Evolutionary conservation across 1,140 invertebrate species (phyloP).

Genomic region (Megathymus violae): DNA sequence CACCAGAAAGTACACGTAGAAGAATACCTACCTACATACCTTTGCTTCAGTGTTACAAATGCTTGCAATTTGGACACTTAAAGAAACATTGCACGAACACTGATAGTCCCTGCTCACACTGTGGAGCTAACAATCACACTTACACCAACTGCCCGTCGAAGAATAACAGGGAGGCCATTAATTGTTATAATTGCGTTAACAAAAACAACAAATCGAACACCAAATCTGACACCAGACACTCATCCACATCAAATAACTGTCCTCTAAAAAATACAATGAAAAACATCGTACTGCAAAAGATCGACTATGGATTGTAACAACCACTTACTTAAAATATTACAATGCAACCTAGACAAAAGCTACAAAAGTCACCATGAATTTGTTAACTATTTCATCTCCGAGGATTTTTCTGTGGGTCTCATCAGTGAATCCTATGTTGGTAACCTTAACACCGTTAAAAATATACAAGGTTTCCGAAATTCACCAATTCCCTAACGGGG

Average conservation of each 20-base stretch:
- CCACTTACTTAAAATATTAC: conserved; percentile 9
- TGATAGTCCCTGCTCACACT: conserved; percentile 12
- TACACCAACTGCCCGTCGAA: conserved; percentile 4
- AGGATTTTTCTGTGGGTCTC: neutral
- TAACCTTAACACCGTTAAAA: neutral
- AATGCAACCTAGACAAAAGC: conserved; percentile 15
- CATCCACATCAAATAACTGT: conserved; percentile 27
- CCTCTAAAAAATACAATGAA: conserved; percentile 11
- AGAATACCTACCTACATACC: conserved; percentile 36
- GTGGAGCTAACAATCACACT: neutral
- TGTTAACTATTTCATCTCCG: neutral
- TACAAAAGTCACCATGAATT: conserved; percentile 15
- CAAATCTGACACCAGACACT: conserved; percentile 7
- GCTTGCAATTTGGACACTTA: conserved; percentile 34
- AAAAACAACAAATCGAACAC: conserved; percentile 2
- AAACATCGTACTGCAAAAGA: conserved; percentile 4
- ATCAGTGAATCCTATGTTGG: conserved; percentile 27
- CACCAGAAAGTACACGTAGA: conserved; percentile 36
- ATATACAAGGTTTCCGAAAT: conserved; percentile 5
- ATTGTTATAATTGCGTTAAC: conserved; percentile 20
- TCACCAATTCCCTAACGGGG: neutral
- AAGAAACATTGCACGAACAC: conserved; percentile 5
- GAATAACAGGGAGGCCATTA: neutral
- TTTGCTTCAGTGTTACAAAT: conserved; percentile 35
- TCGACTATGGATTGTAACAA: conserved; percentile 34